These are phyloP conservation scores for Opisthograptis luteolata DNA, from an alignment of 2,888 invertebrate genomes.

Conservation along the genomic window DNA sequence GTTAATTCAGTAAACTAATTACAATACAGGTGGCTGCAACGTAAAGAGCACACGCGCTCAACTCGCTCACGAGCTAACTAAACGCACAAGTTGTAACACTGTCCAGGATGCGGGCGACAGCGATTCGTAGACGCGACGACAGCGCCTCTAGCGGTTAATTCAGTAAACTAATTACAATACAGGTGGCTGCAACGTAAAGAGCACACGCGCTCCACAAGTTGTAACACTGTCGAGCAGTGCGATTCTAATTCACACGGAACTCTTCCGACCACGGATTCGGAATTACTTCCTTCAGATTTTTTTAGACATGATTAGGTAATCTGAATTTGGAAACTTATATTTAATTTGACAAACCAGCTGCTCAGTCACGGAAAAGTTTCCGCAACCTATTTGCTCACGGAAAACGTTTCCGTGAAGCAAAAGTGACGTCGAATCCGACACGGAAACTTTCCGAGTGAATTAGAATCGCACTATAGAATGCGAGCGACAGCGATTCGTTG, in stretches of 20 bases:
- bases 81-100: conserved; percentile 45
- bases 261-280: too few species aligned
- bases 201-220: conserved; percentile 61
- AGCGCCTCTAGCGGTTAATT: conserved; percentile 39
- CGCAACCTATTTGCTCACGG: too few species aligned
- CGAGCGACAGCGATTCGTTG: background rate
- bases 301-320: too few species aligned
- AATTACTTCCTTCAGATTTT: too few species aligned
- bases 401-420: too few species aligned
- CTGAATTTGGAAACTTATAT: too few species aligned
- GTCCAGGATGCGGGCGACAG: background rate
- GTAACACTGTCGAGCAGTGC: background rate
- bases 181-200: conserved; percentile 73
- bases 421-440: too few species aligned
- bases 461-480: background rate
- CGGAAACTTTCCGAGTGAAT: too few species aligned
- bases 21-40: conserved; percentile 76
- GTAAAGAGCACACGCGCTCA: conserved; percentile 70
- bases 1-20: conserved; percentile 77
- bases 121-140: background rate
- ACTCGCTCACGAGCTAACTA: conserved; percentile 62
- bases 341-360: too few species aligned
- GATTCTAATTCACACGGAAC: too few species aligned
- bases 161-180: conserved; percentile 79
- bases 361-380: too few species aligned